phyloP scores from a whole-genome alignment of 2,888 invertebrate species.

The Diarsia rubi region DNA sequence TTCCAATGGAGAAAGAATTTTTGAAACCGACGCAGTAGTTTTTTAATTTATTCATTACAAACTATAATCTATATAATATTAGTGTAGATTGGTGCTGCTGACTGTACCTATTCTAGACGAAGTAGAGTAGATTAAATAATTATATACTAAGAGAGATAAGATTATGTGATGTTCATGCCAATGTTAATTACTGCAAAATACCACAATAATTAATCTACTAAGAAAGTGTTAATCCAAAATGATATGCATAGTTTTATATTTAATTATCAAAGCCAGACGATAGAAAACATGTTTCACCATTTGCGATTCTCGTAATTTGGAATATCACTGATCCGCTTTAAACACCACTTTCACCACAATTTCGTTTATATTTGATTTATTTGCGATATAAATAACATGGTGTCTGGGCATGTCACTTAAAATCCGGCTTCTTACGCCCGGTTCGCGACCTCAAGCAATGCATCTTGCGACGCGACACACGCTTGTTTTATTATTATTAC shows the following conservation, averaged over 20 bases:
- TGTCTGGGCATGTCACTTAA: constrained; percentile 4
- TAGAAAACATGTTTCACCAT: constrained; percentile 53
- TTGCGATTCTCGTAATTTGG: constrained; percentile 42
- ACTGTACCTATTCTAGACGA: not conserved
- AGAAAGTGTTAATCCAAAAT: constrained; percentile 14
- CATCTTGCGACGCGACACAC: not conserved
- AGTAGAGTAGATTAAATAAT: constrained; percentile 1
- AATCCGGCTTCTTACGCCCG: constrained; percentile 6
- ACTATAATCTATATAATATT: too few relatives aligned
- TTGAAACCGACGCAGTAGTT: too few relatives aligned
- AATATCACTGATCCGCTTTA: constrained; percentile 43
- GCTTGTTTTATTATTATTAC: not conserved
- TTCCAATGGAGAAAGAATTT: too few relatives aligned
- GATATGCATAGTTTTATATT: constrained; percentile 11
- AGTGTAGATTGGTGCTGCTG: too few relatives aligned
- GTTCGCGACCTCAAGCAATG: not conserved
- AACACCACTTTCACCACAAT: constrained; percentile 54
- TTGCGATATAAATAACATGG: constrained; percentile 18
- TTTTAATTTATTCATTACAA: too few relatives aligned
- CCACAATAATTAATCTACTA: constrained; percentile 2
- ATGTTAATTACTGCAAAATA: constrained; percentile 4
- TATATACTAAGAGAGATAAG: not conserved
- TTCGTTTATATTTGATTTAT: constrained; percentile 33
- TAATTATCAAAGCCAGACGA: constrained; percentile 18
- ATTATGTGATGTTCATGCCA: not conserved